A percentile compares a stretch with the other conserved stretches of the same genome.
Conservation (phyloP, 2,888 invertebrate species). For the Eristalis intricaria region DNA sequence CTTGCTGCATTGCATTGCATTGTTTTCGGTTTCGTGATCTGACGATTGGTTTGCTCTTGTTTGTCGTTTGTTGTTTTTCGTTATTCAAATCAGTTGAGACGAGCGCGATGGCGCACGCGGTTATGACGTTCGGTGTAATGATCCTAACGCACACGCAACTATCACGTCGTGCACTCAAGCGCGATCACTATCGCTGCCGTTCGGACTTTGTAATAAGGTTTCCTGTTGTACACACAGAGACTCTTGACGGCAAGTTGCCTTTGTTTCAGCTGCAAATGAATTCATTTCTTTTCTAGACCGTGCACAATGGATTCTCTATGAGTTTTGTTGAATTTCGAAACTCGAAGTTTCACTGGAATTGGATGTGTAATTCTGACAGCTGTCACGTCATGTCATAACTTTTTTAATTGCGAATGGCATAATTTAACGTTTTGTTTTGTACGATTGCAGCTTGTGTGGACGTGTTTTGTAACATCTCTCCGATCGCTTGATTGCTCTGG, state of each 20-base stretch:
- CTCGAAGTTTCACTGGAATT: background rate
- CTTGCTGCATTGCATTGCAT: slow-evolving; percentile 40
- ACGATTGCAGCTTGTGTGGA: background rate
- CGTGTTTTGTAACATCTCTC: background rate
- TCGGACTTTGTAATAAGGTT: slow-evolving; percentile 57
- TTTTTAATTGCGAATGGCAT: background rate
- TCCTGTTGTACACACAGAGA: slow-evolving; percentile 14
- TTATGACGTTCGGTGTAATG: slow-evolving; percentile 35
- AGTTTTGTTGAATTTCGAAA: background rate
- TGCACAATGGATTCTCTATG: background rate
- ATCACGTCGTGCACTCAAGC: slow-evolving; percentile 60
- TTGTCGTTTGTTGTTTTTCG: slow-evolving; percentile 6
- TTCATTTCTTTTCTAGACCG: slow-evolving; percentile 21
- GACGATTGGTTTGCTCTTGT: background rate
- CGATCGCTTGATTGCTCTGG: background rate
- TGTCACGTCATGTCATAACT: background rate
- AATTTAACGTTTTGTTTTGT: background rate
- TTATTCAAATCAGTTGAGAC: slow-evolving; percentile 43
- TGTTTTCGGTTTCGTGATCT: slow-evolving; percentile 38
- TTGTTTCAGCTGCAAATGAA: slow-evolving; percentile 38
- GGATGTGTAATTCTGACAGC: background rate
- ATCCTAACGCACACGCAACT: slow-evolving; percentile 64
- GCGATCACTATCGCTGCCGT: slow-evolving; percentile 57
- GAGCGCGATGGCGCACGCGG: background rate
- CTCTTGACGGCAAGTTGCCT: slow-evolving; percentile 7